Percentiles rank a stretch among this genome's conserved stretches.
Evolutionary conservation across 2,888 invertebrate species (phyloP).

Genomic region (Celastrina argiolus): DNA sequence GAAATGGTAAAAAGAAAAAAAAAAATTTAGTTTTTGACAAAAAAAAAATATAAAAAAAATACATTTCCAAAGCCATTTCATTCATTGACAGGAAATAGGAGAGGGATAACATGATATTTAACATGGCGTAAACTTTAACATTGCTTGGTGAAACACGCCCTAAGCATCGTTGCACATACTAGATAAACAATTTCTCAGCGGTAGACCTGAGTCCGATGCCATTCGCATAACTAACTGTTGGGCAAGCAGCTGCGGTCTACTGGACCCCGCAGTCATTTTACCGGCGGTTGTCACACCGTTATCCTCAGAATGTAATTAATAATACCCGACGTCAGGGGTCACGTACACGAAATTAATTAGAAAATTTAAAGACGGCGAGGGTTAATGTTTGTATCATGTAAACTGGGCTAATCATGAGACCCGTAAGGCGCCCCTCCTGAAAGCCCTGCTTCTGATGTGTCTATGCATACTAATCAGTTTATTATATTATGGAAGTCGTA

Average conservation of each 20-base stretch:
- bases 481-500: neutral
- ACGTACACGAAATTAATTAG: slow-evolving; percentile 28
- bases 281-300: slow-evolving; percentile 47
- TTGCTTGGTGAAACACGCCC: too few relatives aligned
- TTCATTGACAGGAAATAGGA: too few relatives aligned
- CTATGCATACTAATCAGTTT: slow-evolving; percentile 1
- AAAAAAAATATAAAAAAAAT: too few relatives aligned
- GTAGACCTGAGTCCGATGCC: slow-evolving; percentile 39
- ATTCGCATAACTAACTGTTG: slow-evolving; percentile 52
- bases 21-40: too few relatives aligned
- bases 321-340: slow-evolving; percentile 33
- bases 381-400: slow-evolving; percentile 10
- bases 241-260: slow-evolving; percentile 52
- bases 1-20: too few relatives aligned
- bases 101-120: too few relatives aligned
- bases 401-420: neutral
- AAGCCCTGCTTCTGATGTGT: slow-evolving; percentile 5
- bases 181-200: slow-evolving; percentile 26
- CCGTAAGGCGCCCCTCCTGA: neutral
- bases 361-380: neutral
- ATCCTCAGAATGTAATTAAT: slow-evolving; percentile 45
- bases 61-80: too few relatives aligned
- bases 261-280: slow-evolving; percentile 52
- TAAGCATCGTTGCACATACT: neutral
- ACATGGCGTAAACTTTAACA: too few relatives aligned